Evolutionary conservation across 2,797 vertebrate species (phyloP).

Genomic region (Loriculus beryllinus): DNA sequence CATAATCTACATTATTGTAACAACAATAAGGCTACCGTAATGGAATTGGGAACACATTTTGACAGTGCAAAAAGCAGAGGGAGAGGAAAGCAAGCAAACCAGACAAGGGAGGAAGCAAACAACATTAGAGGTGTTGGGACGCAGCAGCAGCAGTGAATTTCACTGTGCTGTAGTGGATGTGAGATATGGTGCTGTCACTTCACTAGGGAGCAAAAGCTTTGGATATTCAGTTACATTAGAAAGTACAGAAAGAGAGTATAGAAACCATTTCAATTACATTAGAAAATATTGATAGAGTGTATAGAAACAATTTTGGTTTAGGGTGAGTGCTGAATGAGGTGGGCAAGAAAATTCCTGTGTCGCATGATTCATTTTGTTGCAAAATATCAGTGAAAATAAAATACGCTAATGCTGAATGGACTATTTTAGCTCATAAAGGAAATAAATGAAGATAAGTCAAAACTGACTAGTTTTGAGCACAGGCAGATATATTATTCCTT

Average conservation of each 20-base stretch:
- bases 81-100: background rate
- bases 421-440: background rate
- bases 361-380: background rate
- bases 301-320: background rate
- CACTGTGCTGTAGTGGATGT: background rate
- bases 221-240: background rate
- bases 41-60: background rate
- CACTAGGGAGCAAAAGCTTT: background rate
- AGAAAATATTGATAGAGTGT: background rate
- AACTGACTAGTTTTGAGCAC: background rate
- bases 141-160: accelerated
- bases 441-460: background rate
- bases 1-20: background rate
- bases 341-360: background rate
- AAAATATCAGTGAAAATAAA: background rate
- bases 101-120: background rate
- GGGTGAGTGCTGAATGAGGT: background rate
- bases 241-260: background rate
- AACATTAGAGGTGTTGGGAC: background rate
- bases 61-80: background rate
- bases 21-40: background rate
- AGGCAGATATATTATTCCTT: background rate
- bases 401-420: background rate
- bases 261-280: background rate
- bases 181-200: accelerated